A percentile compares a stretch with the other conserved stretches of the same genome.
Evolutionary conservation across 2,797 vertebrate species (phyloP).

Genomic region (Yasuhikotakia modesta): DNA sequence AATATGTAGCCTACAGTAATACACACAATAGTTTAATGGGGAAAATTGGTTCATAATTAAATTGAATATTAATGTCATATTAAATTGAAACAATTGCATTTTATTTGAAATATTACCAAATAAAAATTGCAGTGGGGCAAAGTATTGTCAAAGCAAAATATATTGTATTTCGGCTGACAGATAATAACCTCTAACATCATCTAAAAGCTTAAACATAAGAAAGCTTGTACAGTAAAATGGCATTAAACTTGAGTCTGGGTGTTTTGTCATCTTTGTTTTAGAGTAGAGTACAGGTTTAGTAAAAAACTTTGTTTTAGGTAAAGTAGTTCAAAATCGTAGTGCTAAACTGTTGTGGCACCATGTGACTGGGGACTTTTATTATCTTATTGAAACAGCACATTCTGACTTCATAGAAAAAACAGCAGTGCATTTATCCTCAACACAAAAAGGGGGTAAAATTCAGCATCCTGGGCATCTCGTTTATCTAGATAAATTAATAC

Average conservation of each 20-base stretch:
- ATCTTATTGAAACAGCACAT: constrained; percentile 58
- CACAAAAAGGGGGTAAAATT: constrained; percentile 52
- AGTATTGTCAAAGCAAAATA: too few species aligned
- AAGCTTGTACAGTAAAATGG: background rate
- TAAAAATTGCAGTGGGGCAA: too few species aligned
- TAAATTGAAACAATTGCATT: background rate
- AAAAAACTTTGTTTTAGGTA: constrained; percentile 30
- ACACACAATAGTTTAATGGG: background rate
- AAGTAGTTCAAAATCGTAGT: constrained; percentile 45
- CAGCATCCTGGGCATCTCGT: constrained; percentile 74
- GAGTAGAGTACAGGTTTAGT: too few species aligned
- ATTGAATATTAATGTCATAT: too few species aligned
- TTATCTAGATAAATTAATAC: constrained; percentile 83
- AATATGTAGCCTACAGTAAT: background rate
- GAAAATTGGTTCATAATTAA: too few species aligned
- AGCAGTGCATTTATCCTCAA: constrained; percentile 38
- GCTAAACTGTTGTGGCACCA: constrained; percentile 40
- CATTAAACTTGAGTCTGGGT: background rate
- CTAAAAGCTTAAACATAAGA: background rate
- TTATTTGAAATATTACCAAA: too few species aligned
- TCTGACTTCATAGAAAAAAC: constrained; percentile 49
- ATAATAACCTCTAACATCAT: background rate
- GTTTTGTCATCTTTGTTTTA: too few species aligned
- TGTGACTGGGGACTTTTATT: constrained; percentile 42
- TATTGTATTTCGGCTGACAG: too few species aligned